Conservation (phyloP, 2,797 vertebrate genomes). For the Antennarius maculatus region DNA sequence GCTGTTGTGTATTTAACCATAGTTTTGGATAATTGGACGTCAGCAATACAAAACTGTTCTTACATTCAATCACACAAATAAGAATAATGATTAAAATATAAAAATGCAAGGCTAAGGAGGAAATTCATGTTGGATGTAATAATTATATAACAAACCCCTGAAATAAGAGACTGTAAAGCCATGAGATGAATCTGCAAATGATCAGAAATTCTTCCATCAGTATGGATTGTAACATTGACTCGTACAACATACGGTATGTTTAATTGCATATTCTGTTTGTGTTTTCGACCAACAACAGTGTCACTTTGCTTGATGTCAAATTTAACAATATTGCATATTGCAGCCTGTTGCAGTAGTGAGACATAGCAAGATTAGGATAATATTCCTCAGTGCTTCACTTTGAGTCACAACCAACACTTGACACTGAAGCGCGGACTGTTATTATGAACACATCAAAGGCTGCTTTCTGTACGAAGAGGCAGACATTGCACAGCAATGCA, state of each 20-base stretch:
- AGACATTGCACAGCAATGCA: conserved; percentile 83
- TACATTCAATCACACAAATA: conserved; percentile 27
- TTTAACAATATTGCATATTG: conserved; percentile 12
- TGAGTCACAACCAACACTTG: conserved; percentile 83
- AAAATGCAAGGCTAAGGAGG: too few species aligned
- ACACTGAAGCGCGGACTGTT: conserved; percentile 78
- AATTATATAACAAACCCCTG: too few species aligned
- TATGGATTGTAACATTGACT: conserved; percentile 1
- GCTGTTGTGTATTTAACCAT: conserved; percentile 57
- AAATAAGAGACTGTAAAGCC: too few species aligned
- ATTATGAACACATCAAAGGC: conserved; percentile 96
- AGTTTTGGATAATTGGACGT: conserved; percentile 51
- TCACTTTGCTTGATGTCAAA: conserved; percentile 35
- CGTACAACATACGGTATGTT: conserved; percentile 2
- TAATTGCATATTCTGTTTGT: neutral
- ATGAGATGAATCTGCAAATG: conserved; percentile 11
- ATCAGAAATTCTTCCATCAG: conserved; percentile 5
- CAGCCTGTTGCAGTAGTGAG: conserved; percentile 32
- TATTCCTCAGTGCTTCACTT: conserved; percentile 51
- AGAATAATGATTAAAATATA: conserved; percentile 7
- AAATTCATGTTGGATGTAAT: too few species aligned
- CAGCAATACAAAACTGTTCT: conserved; percentile 30
- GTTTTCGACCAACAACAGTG: conserved; percentile 25
- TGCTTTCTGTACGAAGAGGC: conserved; percentile 69
- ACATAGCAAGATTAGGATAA: conserved; percentile 45